These are phyloP conservation scores for Zaprionus gabonicus DNA, from an alignment of 1,140 invertebrate species.

Conservation along the genomic window DNA sequence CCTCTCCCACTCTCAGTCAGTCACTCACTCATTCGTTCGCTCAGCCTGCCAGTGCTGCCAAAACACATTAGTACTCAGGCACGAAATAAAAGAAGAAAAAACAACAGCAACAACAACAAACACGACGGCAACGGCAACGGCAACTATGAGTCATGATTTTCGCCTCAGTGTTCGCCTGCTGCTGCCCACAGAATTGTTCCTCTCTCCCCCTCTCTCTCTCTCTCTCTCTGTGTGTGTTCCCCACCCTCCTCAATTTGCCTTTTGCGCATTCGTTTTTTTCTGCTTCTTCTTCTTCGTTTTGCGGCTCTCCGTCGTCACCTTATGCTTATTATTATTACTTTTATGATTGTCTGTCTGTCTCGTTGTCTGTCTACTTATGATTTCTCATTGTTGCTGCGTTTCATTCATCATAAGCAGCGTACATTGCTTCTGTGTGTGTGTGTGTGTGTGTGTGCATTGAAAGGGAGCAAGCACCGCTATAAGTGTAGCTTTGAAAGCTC, in stretches of 20 bases:
- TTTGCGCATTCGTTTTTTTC: slow-evolving; percentile 72
- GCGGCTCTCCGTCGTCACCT: slow-evolving; percentile 69
- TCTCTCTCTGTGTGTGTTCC: not conserved
- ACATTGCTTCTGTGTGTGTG: slow-evolving; percentile 34
- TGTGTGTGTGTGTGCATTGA: slow-evolving; percentile 4
- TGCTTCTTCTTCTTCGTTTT: slow-evolving; percentile 30
- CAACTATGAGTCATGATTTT: slow-evolving; percentile 80
- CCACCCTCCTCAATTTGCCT: slow-evolving; percentile 22
- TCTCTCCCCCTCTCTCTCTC: not conserved
- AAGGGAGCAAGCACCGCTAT: slow-evolving; percentile 59
- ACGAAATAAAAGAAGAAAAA: slow-evolving; percentile 74
- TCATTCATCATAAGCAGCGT: slow-evolving; percentile 65
- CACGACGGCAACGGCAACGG: not conserved
- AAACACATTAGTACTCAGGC: slow-evolving; percentile 80
- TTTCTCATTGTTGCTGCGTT: slow-evolving; percentile 75
- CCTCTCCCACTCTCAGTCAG: slow-evolving; percentile 10
- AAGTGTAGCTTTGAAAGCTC: slow-evolving; percentile 69
- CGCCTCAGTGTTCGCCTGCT: slow-evolving; percentile 32
- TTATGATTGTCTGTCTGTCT: slow-evolving; percentile 59
- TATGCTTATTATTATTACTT: slow-evolving; percentile 81
- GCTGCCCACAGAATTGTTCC: slow-evolving; percentile 4
- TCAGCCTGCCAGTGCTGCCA: slow-evolving; percentile 47
- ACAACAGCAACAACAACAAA: not conserved
- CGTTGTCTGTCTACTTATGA: slow-evolving; percentile 61
- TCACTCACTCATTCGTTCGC: slow-evolving; percentile 30